A percentile compares a stretch with the other conserved stretches of the same genome.
phyloP scores from a whole-genome alignment of 2,113 vertebrate species.

The Sebastes fasciatus region DNA sequence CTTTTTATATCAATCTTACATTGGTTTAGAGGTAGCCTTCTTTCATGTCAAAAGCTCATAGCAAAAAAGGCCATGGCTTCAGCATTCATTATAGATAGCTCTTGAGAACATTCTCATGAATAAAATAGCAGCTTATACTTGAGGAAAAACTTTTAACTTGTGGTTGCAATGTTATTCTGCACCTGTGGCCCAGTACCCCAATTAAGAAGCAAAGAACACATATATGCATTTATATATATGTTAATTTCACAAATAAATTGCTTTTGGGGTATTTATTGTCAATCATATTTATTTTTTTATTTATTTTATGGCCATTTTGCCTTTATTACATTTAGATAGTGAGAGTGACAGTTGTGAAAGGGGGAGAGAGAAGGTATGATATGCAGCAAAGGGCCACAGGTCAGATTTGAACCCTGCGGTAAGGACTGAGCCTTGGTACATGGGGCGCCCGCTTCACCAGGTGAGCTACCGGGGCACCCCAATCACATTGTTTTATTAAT shows the following conservation, averaged over 20 bases:
- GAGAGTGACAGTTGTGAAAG: too few relatives aligned
- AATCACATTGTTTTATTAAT: not conserved
- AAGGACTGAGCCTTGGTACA: too few relatives aligned
- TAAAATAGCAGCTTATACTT: slow-evolving; percentile 70
- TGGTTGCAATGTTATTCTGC: slow-evolving; percentile 33
- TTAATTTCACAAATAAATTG: not conserved
- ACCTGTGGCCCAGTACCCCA: slow-evolving; percentile 24
- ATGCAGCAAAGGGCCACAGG: too few relatives aligned
- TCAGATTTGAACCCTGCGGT: too few relatives aligned
- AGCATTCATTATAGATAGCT: slow-evolving; percentile 79
- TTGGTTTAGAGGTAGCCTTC: slow-evolving; percentile 80
- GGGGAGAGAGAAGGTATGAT: too few relatives aligned
- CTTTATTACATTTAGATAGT: too few relatives aligned
- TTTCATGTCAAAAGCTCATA: slow-evolving; percentile 83
- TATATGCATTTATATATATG: not conserved
- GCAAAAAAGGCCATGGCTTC: slow-evolving; percentile 77
- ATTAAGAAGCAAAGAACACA: slow-evolving; percentile 7
- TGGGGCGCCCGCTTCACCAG: too few relatives aligned
- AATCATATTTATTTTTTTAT: not conserved
- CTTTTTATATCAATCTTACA: slow-evolving; percentile 81
- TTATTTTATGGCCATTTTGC: too few relatives aligned
- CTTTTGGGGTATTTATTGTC: not conserved
- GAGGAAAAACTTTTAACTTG: slow-evolving; percentile 62
- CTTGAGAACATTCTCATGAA: slow-evolving; percentile 78
- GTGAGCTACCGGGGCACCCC: too few relatives aligned